Conservation (phyloP, 92 coral and sea anemone species). For the Zoanthus sociatus region DNA sequence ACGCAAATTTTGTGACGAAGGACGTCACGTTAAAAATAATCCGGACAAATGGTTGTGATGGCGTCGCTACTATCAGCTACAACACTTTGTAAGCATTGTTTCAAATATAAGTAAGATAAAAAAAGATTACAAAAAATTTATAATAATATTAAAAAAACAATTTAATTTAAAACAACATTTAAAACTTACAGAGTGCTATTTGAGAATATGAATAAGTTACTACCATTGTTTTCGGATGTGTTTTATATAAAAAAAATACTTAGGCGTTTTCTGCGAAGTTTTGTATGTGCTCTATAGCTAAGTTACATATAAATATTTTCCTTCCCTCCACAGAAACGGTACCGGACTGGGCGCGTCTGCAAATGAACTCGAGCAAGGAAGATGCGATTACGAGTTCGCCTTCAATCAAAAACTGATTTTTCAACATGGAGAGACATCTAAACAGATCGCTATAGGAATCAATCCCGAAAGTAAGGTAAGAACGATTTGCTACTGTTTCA, state of each 20-base stretch:
- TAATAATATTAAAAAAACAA: not conserved
- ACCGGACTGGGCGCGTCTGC: slow-evolving; percentile 77
- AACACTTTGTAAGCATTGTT: slow-evolving; percentile 73
- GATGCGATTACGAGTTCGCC: slow-evolving; percentile 76
- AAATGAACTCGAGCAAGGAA: slow-evolving; percentile 54
- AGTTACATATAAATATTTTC: not conserved
- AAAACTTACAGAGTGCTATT: too few relatives aligned
- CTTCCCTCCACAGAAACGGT: slow-evolving; percentile 69
- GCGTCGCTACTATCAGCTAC: slow-evolving; percentile 73
- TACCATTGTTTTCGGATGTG: too few relatives aligned
- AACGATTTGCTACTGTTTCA: not conserved
- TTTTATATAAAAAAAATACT: too few relatives aligned
- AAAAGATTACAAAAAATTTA: not conserved
- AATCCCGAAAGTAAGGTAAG: slow-evolving; percentile 83
- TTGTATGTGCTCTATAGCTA: too few relatives aligned
- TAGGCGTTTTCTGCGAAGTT: too few relatives aligned
- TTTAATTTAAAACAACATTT: too few relatives aligned
- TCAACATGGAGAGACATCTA: slow-evolving; percentile 89
- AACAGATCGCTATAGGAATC: slow-evolving; percentile 69
- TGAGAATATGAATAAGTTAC: too few relatives aligned
- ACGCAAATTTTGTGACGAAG: slow-evolving; percentile 78
- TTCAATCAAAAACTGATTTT: slow-evolving; percentile 62
- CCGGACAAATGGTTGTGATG: slow-evolving; percentile 86
- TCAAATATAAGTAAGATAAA: not conserved
- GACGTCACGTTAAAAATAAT: slow-evolving; percentile 74